These are phyloP conservation scores for Miniopterus natalensis DNA, from an alignment of 2,113 vertebrate genomes.

Conservation along the genomic window DNA sequence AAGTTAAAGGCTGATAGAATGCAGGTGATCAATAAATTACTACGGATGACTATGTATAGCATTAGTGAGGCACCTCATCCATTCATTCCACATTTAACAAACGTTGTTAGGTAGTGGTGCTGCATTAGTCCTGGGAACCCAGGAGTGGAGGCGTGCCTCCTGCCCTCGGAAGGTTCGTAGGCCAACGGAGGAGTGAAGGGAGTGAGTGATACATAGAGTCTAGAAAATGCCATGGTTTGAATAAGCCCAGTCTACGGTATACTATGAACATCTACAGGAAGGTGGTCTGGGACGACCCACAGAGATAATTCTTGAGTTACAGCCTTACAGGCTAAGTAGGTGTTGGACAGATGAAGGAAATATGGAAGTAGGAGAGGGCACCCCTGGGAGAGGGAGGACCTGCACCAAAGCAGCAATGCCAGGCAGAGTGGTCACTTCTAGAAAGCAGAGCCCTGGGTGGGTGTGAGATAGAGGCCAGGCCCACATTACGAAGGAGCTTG, in stretches of 20 bases:
- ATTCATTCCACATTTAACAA: not conserved
- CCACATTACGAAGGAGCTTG: not conserved
- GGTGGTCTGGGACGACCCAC: not conserved
- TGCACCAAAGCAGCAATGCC: not conserved
- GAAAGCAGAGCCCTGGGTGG: not conserved
- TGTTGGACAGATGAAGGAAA: not conserved
- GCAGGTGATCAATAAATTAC: not conserved
- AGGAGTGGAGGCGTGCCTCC: not conserved
- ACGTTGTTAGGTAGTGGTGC: too few species aligned
- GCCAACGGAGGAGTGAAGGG: not conserved
- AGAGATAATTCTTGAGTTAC: not conserved
- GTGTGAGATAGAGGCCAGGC: not conserved
- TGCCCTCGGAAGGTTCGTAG: not conserved
- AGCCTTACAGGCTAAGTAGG: not conserved
- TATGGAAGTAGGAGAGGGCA: not conserved
- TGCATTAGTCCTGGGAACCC: not conserved
- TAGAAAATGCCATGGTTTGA: not conserved
- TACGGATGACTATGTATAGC: not conserved
- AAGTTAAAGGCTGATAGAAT: not conserved
- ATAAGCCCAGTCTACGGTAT: not conserved
- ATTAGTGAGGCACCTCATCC: not conserved
- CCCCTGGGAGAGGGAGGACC: not conserved
- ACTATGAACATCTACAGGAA: not conserved
- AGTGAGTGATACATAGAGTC: not conserved
- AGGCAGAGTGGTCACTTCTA: not conserved